These are phyloP conservation scores for Sparidentex hasta DNA, from an alignment of 2,797 vertebrate genomes.

Conservation along the genomic window DNA sequence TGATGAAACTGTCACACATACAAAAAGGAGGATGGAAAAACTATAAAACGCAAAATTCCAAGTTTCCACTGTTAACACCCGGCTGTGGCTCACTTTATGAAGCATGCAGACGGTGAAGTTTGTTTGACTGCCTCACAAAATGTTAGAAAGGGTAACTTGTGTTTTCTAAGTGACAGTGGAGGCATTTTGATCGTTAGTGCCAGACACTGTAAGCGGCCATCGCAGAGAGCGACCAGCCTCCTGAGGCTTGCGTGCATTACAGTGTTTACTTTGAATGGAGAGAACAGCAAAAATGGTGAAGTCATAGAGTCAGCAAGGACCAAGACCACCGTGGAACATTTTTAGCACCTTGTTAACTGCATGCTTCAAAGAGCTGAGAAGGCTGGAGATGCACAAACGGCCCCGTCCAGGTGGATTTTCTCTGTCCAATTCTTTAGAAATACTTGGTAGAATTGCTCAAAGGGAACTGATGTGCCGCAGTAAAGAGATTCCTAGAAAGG, in stretches of 20 bases:
- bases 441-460: constrained; percentile 7
- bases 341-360: constrained; percentile 51
- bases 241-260: constrained; percentile 29
- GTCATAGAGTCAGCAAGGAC: constrained; percentile 31
- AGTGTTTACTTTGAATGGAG: constrained; percentile 30
- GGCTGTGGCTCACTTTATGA: not conserved
- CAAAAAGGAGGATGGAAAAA: not conserved
- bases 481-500: constrained; percentile 6
- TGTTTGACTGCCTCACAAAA: constrained; percentile 3
- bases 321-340: constrained; percentile 26
- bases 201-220: constrained; percentile 23
- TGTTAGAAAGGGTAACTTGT: not conserved
- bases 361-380: constrained; percentile 39
- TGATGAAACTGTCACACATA: not conserved
- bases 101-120: not conserved
- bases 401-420: constrained; percentile 24
- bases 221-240: constrained; percentile 5
- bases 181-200: constrained; percentile 19
- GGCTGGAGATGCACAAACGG: constrained; percentile 47
- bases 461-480: constrained; percentile 5
- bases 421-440: constrained; percentile 6
- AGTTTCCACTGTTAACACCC: not conserved
- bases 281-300: constrained; percentile 17
- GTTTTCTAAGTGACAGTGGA: constrained; percentile 26
- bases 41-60: not conserved